Evolutionary conservation across 2,888 invertebrate species (phyloP), one percentile per base, ranked within the genome.

Genomic region (Itoplectis maculator): DNA sequence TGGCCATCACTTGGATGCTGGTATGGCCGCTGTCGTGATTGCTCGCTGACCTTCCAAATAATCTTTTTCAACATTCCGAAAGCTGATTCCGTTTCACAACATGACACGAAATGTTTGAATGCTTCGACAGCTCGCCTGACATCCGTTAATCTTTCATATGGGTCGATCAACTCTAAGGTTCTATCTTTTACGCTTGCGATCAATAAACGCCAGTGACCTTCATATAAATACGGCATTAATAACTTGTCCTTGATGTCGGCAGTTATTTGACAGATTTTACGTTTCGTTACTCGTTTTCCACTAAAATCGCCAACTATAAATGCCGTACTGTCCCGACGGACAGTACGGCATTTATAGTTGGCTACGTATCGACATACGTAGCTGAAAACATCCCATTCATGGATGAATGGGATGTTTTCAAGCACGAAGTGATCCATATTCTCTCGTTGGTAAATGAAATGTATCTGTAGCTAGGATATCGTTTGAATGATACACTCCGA

Each of bases 201-300:
- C 7, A 74, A 47, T 51, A 83, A 51, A 3, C 77, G 40, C 72
- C 79, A 80, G 40, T 83, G 79, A 1, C 63, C 66, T 29, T 18
- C 40, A 29, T 49, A 77, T 49, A 42, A n/a, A 65, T 79, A 82
- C 35, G 76, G 73, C 63, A 82, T 66, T n/a, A 76, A 76, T 5
- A 79, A 47, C 13, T 47, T 37, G 40, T 70, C 65, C 11, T 23
- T 18, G 11, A 72, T 29, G 3, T 8, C 0, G 9, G 5, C 18
- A 35, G 11, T 54, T 7, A 13, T 40, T 54, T 20, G 40, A 8
- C 8, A 63, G 11, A 56, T 29, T 15, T 15, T 59, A 9, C 40
- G 29, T 7, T 69, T 54, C 40, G 8, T 20, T 11, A 47, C 49
- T 45, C 70, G 23, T 45, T 45, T 42, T 45, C 15, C 42, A 70